phyloP scores from a whole-genome alignment of 1,140 invertebrate species.

The Bombus difficillimus region DNA sequence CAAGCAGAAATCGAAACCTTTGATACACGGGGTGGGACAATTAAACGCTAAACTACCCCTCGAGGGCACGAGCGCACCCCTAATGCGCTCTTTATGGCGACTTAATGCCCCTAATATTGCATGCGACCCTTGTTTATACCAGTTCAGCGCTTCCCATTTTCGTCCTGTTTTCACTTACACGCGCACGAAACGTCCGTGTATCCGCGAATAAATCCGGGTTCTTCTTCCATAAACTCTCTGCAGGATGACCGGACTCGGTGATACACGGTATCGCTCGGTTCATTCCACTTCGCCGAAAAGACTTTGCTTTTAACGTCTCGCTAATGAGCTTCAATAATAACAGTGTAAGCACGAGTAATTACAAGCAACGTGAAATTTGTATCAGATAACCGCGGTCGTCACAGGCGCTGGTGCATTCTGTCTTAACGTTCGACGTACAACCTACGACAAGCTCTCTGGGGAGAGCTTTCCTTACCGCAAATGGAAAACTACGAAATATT shows the following conservation, averaged over 20 bases:
- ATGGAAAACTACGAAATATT: neutral
- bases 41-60: constrained; percentile 83
- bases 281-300: constrained; percentile 1
- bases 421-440: neutral
- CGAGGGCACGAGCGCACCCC: constrained; percentile 78
- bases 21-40: constrained; percentile 81
- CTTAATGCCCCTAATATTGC: constrained; percentile 83
- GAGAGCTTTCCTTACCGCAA: neutral
- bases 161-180: constrained; percentile 68
- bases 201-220: constrained; percentile 15
- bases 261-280: constrained; percentile 18
- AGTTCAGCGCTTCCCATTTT: constrained; percentile 81
- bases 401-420: neutral
- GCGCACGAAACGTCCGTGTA: neutral
- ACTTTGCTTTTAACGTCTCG: constrained; percentile 5
- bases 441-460: neutral
- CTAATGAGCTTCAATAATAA: constrained; percentile 29
- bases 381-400: neutral
- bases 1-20: constrained; percentile 82
- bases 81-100: constrained; percentile 83
- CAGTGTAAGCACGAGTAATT: constrained; percentile 1
- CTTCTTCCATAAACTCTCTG: constrained; percentile 43
- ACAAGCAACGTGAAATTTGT: neutral
- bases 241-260: constrained; percentile 12
- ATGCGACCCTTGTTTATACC: constrained; percentile 82